Base-by-base conservation (phyloP, 2,113 vertebrate genomes). In the Crocuta crocuta region DNA sequence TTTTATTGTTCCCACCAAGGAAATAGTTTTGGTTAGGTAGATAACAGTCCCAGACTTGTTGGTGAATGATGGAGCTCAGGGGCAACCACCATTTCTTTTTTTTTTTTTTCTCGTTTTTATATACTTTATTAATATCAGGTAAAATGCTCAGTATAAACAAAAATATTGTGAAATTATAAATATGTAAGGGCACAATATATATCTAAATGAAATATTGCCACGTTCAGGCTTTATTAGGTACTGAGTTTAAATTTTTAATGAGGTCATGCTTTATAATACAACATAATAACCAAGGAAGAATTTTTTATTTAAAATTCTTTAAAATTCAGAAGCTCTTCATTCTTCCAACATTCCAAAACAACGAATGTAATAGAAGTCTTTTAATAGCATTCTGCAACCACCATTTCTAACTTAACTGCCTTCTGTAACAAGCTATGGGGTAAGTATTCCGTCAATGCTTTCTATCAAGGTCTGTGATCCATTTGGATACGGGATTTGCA, bases 181-280 rank as follows among this genome's bases (percentile, higher is more conserved):
- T 97, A 95, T 89, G n/a, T 45, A 92, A 80, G 91, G 90, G 31
- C 43, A 53, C 4, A 76, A 21, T 73, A 35, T 73, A 28, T 98
- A 71, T 96, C 90, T 97, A 88, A 71, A 86, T 16, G 81, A 84
- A 95, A 90, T 94, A 94, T 39, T 61, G 48, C 78, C 95, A 26
- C 76, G 53, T 73, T 61, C 2, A 31, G n/a, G 15, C 24, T 97
- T 98, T 92, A 53, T 97, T 97, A 70, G 81, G 31, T 73, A 93
- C 39, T 39, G 39, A 39, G 4, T 3, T 39, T 39, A 39, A 39
- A 39, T 39, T 39, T 39, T 70, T 71, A 85, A 63, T 53, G 4
- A 83, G 31, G 19, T 48, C 82, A 65, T 89, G 19, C 6, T 82
- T 91, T 91, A 93, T 91, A 58, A 78, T 43, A 66, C 28, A 88